phyloP scores from a whole-genome alignment of 2,797 vertebrate genomes.

The Anableps anableps region DNA sequence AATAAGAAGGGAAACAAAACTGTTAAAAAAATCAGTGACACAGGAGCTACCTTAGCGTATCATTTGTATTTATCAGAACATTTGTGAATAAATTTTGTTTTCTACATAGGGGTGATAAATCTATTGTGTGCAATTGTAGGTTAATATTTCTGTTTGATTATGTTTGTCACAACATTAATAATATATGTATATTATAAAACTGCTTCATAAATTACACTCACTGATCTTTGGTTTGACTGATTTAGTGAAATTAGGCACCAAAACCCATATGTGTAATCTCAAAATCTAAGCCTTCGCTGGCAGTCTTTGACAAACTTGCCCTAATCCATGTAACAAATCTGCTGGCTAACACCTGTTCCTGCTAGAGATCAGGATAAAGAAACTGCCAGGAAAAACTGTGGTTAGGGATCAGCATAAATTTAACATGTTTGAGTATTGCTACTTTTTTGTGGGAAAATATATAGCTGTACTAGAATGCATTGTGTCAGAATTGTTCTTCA shows the following conservation, averaged over 20 bases:
- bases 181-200: not conserved
- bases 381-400: slow-evolving; percentile 2
- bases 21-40: not conserved
- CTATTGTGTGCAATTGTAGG: not conserved
- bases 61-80: not conserved
- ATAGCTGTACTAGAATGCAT: not conserved
- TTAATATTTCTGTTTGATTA: slow-evolving; percentile 1
- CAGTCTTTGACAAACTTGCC: slow-evolving; percentile 70
- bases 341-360: slow-evolving; percentile 66
- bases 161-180: slow-evolving; percentile 1
- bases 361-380: slow-evolving; percentile 22
- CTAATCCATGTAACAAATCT: slow-evolving; percentile 64
- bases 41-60: not conserved
- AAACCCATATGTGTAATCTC: slow-evolving; percentile 69
- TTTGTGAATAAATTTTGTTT: not conserved
- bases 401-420: slow-evolving; percentile 9
- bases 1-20: not conserved
- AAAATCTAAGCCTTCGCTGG: slow-evolving; percentile 55
- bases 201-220: not conserved
- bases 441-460: slow-evolving; percentile 11
- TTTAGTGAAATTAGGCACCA: slow-evolving; percentile 49
- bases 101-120: not conserved
- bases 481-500: not conserved
- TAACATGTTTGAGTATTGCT: too few species aligned
- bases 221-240: slow-evolving; percentile 44